A percentile compares a stretch with the other conserved stretches of the same genome.
These are phyloP conservation scores for Petrosia ficiformis DNA, from an alignment of 37 sponge, comb jelly and placozoan species.

Conservation along the genomic window DNA sequence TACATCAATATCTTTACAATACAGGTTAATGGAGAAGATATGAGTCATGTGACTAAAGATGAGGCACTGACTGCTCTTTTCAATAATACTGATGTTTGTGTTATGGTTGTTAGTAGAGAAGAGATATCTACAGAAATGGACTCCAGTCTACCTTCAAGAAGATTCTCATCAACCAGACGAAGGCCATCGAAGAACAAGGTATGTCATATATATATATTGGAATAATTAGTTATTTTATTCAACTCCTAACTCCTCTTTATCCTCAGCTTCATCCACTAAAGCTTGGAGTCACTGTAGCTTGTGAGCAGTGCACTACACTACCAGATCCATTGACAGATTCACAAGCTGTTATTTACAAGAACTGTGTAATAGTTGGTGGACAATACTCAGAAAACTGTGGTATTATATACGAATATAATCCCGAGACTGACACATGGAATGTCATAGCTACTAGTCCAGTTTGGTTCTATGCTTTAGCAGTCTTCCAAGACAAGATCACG, in stretches of 20 bases:
- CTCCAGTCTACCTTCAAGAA: neutral
- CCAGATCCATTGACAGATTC: neutral
- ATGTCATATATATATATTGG: too few species aligned
- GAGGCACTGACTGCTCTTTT: neutral
- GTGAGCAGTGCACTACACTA: neutral
- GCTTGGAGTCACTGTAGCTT: neutral
- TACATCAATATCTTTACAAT: neutral
- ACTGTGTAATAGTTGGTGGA: neutral
- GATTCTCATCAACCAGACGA: neutral
- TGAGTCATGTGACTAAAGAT: neutral
- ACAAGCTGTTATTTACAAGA: neutral
- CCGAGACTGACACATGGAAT: conserved; percentile 5
- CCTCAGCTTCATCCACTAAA: conserved; percentile 2
- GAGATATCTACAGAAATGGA: neutral
- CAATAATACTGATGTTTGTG: neutral
- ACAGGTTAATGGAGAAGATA: conserved; percentile 6
- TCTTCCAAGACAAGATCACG: conserved; percentile 3
- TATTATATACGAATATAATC: conserved; percentile 1
- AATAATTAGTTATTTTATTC: too few species aligned
- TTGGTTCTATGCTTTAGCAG: neutral
- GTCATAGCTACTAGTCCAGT: neutral
- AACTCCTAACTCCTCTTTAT: neutral
- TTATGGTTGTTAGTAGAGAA: neutral
- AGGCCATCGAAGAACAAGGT: too few species aligned
- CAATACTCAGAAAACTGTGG: neutral